phyloP scores from a whole-genome alignment of 2,888 invertebrate species.

The Ormyrus thymus region DNA sequence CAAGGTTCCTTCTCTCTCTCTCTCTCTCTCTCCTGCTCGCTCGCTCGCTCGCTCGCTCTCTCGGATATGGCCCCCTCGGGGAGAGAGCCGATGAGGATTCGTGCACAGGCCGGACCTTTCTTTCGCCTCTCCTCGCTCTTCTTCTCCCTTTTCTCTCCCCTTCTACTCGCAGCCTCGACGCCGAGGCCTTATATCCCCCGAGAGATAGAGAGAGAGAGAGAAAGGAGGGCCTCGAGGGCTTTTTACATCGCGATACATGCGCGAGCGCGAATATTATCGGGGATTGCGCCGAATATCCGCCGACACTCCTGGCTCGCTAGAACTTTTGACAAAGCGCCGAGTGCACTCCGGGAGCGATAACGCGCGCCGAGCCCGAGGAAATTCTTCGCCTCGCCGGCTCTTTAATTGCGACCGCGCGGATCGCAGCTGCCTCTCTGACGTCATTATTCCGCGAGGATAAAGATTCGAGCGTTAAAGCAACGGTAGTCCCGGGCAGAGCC shows the following conservation, averaged over 20 bases:
- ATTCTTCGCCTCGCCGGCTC: too few species aligned
- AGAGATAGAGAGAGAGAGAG: conserved; percentile 21
- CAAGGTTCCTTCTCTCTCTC: conserved; percentile 40
- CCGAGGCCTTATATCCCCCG: conserved; percentile 10
- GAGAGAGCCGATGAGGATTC: conserved; percentile 53
- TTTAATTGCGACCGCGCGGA: too few species aligned
- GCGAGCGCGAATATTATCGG: conserved; percentile 24
- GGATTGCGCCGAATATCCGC: neutral
- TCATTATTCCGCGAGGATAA: too few species aligned
- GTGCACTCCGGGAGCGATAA: too few species aligned
- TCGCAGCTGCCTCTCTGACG: neutral
- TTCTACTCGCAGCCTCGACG: neutral
- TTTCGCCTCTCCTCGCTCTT: conserved; percentile 40
- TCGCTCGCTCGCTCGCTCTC: neutral
- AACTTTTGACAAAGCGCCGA: too few species aligned
- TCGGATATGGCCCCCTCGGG: conserved; percentile 52
- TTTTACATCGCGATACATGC: conserved; percentile 10
- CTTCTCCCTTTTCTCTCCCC: neutral
- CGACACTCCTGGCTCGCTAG: too few species aligned
- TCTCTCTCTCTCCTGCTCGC: too few species aligned
- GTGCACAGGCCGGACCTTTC: conserved; percentile 59
- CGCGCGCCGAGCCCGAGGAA: too few species aligned
- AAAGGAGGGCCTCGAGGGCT: conserved; percentile 5
- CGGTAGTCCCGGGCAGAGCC: too few species aligned
- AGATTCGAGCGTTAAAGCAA: too few species aligned